Percentiles rank a stretch among this genome's conserved stretches.
Conservation (phyloP, 2,888 invertebrate species). For the Leptopilina syphax region DNA sequence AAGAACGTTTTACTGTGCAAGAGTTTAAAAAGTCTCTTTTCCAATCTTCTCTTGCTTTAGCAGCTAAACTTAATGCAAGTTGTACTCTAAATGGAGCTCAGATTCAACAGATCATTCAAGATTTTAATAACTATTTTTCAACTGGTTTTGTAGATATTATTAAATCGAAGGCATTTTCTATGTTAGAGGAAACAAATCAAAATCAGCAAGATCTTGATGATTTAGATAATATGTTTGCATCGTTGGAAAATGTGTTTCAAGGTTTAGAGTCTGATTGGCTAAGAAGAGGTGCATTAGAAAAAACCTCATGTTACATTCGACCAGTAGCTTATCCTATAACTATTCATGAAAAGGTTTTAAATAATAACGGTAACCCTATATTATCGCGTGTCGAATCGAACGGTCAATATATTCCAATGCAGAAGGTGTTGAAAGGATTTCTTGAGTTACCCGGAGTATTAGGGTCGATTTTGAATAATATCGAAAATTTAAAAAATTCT, state of each 20-base stretch:
- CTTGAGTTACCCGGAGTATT: slow-evolving; percentile 49
- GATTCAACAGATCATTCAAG: not conserved
- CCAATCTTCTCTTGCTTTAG: not conserved
- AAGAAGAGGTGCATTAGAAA: slow-evolving; percentile 40
- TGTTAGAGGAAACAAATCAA: not conserved
- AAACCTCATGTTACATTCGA: slow-evolving; percentile 35
- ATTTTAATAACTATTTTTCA: not conserved
- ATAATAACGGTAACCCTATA: slow-evolving; percentile 37
- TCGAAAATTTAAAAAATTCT: slow-evolving; percentile 44
- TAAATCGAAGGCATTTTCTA: not conserved
- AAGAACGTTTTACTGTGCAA: no score
- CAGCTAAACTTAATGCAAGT: not conserved
- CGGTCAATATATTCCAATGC: slow-evolving; percentile 50
- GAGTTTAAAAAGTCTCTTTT: no score
- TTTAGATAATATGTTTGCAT: not conserved
- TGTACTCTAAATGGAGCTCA: not conserved
- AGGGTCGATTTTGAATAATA: slow-evolving; percentile 38
- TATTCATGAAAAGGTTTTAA: slow-evolving; percentile 39
- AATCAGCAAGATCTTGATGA: not conserved
- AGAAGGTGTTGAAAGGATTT: slow-evolving; percentile 39
- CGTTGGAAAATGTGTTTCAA: not conserved
- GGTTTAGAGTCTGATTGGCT: not conserved
- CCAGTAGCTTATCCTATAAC: slow-evolving; percentile 42
- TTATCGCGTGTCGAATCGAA: slow-evolving; percentile 46
- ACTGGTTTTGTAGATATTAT: not conserved